phyloP scores from a whole-genome alignment of 2,888 invertebrate genomes.

The Apamea sordens region DNA sequence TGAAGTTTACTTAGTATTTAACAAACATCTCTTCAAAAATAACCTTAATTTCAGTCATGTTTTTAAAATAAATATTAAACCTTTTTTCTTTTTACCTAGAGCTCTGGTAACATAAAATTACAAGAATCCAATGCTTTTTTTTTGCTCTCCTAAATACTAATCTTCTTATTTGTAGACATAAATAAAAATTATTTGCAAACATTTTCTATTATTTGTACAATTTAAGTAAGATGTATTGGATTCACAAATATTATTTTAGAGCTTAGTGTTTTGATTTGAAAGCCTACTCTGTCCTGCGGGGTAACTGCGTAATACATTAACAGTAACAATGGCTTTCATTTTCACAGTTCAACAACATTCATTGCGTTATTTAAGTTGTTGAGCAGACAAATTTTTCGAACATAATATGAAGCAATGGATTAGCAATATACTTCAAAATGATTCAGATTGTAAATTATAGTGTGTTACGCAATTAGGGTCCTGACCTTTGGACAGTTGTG shows the following conservation, averaged over 20 bases:
- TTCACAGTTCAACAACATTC: too few relatives aligned
- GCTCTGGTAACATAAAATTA: constrained; percentile 22
- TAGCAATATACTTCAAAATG: too few relatives aligned
- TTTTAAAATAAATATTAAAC: neutral
- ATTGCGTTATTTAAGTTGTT: neutral
- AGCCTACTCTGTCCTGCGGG: neutral
- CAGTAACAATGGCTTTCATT: too few relatives aligned
- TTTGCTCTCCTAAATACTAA: constrained; percentile 25
- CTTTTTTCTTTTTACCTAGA: constrained; percentile 2
- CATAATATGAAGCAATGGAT: too few relatives aligned
- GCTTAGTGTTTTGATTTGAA: constrained; percentile 7
- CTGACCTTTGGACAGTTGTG: neutral
- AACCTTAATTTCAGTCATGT: too few relatives aligned
- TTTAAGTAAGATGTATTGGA: constrained; percentile 30
- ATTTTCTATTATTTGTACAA: constrained; percentile 33
- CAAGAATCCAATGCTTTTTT: constrained; percentile 12
- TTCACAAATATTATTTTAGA: constrained; percentile 22
- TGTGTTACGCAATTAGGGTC: too few relatives aligned
- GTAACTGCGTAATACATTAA: too few relatives aligned
- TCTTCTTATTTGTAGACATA: constrained; percentile 33
- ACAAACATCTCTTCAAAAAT: neutral
- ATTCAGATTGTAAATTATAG: too few relatives aligned
- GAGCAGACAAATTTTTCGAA: too few relatives aligned
- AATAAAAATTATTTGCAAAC: constrained; percentile 41
- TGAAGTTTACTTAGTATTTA: neutral